These are phyloP conservation scores for Apodemus speciosus DNA, from an alignment of 2,113 vertebrate species.

Conservation along the genomic window DNA sequence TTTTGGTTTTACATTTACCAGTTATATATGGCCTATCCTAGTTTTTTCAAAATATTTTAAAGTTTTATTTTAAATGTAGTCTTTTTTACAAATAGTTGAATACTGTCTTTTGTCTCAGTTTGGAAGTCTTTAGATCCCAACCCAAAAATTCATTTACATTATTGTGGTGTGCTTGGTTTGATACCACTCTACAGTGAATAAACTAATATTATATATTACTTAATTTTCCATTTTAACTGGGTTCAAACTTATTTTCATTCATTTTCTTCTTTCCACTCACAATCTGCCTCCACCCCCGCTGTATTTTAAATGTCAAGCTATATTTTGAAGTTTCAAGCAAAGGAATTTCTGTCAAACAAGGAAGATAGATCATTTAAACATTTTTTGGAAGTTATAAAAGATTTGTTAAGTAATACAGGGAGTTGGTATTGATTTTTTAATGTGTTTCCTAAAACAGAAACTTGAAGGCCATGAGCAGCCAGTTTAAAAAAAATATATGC, in stretches of 20 bases:
- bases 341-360: constrained; percentile 8
- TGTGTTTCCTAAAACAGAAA: constrained; percentile 47
- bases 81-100: not conserved
- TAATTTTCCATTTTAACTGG: not conserved
- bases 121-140: not conserved
- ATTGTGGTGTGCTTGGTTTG: not conserved
- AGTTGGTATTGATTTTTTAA: constrained; percentile 22
- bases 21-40: not conserved
- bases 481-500: not conserved
- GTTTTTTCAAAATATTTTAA: not conserved
- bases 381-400: not conserved
- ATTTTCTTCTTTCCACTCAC: not conserved
- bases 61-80: not conserved
- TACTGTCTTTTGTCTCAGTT: not conserved
- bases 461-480: not conserved
- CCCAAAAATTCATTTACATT: not conserved
- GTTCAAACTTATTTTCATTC: not conserved
- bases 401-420: not conserved
- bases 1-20: not conserved
- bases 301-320: not conserved
- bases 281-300: rapidly evolving
- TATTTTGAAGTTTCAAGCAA: not conserved
- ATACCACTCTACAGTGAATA: not conserved
- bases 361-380: constrained; percentile 18
- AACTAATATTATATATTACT: not conserved